Evolutionary conservation across 1,140 invertebrate genomes (phyloP), one percentile per base, ranked within the genome.

Genomic region (Drosophila nebulosa): DNA sequence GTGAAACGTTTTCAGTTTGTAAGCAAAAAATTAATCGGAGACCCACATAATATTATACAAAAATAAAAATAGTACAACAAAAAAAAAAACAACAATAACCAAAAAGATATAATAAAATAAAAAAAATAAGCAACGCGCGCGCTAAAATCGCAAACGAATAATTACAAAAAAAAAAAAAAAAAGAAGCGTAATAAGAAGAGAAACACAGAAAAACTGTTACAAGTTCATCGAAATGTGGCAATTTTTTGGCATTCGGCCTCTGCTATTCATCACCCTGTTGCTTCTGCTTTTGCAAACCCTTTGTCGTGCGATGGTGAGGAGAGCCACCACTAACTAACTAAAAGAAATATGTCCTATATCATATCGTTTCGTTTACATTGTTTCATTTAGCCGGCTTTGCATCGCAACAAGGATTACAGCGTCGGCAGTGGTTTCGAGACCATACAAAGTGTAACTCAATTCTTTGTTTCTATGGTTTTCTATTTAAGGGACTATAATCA

Each of bases 1-100:
- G 60, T 61, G 72, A 72, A 79, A 74, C 71, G 70, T 79, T 86
- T 88, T 83, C 83, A 86, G 83, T 86, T 80, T 79, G 83, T 78
- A 83, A 86, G 83, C 83, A 88, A 74, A 86, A 83, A 63, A 64
- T 69, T 46, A 46, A 46, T 46, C 39, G 39, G 39, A 46, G 39
- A 46, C 39, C 39, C 39, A 46, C 39, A 46, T 46, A 46, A 46
- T 21, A 46, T 21, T 7, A 3, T 46, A 10, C 50, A 64, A 67
- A 64, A 53, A 50, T 26, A 63, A 56, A 64, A 63, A 69, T 65
- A 62, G 30, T 32, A 64, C 22, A 42, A 62, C 10, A 12, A 32
- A 53, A 55, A 36, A 36, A 53, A 42, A 61, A 42, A 62, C 1
- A 32, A 32, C 53, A 55, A 36, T 36, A 53, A 24, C 61, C 27